Evolutionary conservation across 2,888 invertebrate species (phyloP), one percentile per base, ranked within the genome.

Genomic region (Mesorhabditis belari): DNA sequence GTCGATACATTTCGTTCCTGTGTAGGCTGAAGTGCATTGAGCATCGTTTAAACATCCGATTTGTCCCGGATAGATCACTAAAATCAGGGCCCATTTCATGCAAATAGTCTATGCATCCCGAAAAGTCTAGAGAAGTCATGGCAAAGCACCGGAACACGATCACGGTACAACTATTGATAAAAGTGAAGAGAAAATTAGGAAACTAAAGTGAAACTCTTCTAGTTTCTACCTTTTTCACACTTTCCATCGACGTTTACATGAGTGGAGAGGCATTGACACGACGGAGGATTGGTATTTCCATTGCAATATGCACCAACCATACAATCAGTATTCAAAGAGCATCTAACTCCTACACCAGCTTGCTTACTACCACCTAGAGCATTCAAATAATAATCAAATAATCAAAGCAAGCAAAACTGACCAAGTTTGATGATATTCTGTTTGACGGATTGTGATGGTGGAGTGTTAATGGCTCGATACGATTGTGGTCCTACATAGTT

Each of bases 51-150:
- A 70, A 63, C 81, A 81, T 55, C 81, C 81, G 57, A 65, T 62
- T 65, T 81, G 79, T 27, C 81, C 81, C 28, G 81, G 81, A 62
- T 75, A 81, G 63, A 81, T 70, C 49, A 81, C 81, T 81, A 67
- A 62, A 76, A 70, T 64, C 55, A 44, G 61, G 64, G 35, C 35
- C 56, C 23, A 9, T 27, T 50, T 28, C 44, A 35, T 35, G 44
- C 44, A 35, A 9, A 9, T 9, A 35, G n/a, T 9, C 12, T 35
- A 17, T 35, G 44, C 44, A 35, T 35, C 12, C 44, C 12, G n/a
- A 35, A 35, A n/a, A n/a, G 44, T 17, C 12, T 35, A n/a, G 12
- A n/a, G n/a, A n/a, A 35, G 44, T 35, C n/a, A 17, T 35, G 44
- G n/a, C n/a, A n/a, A 35, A 35, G 44, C 44, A 9, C 44, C 44